Conservation (phyloP, 2,113 vertebrate species). For the Otis tarda region DNA sequence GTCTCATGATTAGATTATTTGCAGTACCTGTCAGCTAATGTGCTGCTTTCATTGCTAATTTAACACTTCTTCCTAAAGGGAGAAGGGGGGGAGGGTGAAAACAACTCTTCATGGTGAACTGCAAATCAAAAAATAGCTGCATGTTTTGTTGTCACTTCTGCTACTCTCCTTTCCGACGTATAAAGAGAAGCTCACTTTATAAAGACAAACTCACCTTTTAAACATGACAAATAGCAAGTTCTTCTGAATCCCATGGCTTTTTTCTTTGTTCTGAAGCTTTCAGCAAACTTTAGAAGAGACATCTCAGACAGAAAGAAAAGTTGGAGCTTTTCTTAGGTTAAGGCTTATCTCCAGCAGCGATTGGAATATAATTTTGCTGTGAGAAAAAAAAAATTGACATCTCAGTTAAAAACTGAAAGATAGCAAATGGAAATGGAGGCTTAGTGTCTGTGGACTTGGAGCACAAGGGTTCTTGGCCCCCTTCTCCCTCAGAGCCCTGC, state of each 20-base stretch:
- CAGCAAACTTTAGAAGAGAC: not conserved
- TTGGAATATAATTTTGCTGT: not conserved
- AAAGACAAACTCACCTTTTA: slow-evolving; percentile 13
- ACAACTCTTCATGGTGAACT: not conserved
- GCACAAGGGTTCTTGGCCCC: not conserved
- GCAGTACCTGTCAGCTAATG: slow-evolving; percentile 41
- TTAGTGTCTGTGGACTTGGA: not conserved
- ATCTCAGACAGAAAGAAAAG: not conserved
- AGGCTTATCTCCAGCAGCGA: not conserved
- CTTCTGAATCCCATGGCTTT: not conserved
- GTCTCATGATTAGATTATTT: slow-evolving; percentile 49
- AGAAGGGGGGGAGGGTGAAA: slow-evolving; percentile 23
- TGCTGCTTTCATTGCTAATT: slow-evolving; percentile 45
- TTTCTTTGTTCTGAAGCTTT: not conserved
- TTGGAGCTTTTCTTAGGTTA: not conserved
- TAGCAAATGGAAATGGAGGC: not conserved
- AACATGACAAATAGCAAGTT: slow-evolving; percentile 3
- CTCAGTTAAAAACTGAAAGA: not conserved
- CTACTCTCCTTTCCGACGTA: not conserved
- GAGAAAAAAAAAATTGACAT: not conserved
- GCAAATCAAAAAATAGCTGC: slow-evolving; percentile 60
- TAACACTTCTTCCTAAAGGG: slow-evolving; percentile 52
- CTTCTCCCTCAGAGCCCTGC: not conserved
- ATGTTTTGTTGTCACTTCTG: slow-evolving; percentile 23
- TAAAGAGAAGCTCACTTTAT: not conserved